Base-by-base conservation (phyloP, 2,113 vertebrate species). In the Sylvilagus bachmani region DNA sequence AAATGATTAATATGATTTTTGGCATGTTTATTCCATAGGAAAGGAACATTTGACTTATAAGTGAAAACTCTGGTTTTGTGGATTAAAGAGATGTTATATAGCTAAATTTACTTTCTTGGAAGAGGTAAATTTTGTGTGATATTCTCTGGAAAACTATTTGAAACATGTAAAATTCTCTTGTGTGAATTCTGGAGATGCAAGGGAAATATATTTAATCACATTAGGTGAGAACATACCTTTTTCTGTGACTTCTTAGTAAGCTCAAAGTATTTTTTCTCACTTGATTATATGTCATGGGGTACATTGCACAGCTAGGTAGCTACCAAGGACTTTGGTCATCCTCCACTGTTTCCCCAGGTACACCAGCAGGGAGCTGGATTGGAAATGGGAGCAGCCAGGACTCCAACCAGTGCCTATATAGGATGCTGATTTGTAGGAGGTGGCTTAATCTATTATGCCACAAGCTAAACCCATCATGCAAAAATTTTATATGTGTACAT, bases 1-100 rank as follows among this genome's bases (percentile, higher is more conserved):
- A 97, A 97, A 79, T 80, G 82, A 73, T 92, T 88, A 96, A 90
- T 97, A 97, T 96, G 13, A 0, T 93, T 97, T 96, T 97, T 93
- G 94, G 90, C 96, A 97, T 89, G 69, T 77, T 75, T 77, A 62
- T 61, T 86, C 49, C 84, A 85, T 38, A 2, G 1, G 74, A 92
- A 33, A 16, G 78, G 67, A 95, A n/a, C 19, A 75, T 89, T 94
- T 62, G 95, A 25, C 24, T 88, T 74, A 80, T 88, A 86, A 3
- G 3, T 66, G 51, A 82, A 93, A 97, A 96, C 38, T 71, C 75
- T 73, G 58, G 73, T 78, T 97, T 73, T 49, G 55, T 95, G 33
- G 88, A 86, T 96, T 97, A 86, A 97, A 96, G 83, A 69, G 73
- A 93, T 33, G 62, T 24, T 66, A 78, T 89, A 79, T n/a, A 62